Conservation (phyloP, 2,797 vertebrate genomes). For the Malurus splendens region DNA sequence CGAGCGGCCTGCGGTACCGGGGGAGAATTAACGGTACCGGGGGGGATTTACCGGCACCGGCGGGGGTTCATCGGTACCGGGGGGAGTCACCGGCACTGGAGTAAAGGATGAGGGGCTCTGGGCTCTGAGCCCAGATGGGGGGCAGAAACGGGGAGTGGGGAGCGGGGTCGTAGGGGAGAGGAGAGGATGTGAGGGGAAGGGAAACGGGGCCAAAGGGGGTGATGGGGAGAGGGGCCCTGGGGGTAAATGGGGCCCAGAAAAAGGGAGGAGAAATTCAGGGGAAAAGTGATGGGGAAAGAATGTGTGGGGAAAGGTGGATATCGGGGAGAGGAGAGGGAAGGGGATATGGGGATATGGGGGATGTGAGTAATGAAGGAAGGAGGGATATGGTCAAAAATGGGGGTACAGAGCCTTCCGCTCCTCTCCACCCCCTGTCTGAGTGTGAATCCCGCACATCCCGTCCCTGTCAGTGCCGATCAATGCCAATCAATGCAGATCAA, state of each 20-base stretch:
- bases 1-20: not conserved
- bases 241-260: no score
- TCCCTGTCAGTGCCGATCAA: accelerated
- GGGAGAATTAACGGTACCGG: accelerated
- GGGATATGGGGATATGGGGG: accelerated
- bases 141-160: no score
- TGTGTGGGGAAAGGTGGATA: no score
- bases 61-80: not conserved
- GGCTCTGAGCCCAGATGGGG: no score
- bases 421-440: accelerated
- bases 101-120: not conserved
- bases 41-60: accelerated
- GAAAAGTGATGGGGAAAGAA: not conserved
- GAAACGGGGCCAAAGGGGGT: no score
- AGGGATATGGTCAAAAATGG: accelerated
- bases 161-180: accelerated
- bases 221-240: not conserved
- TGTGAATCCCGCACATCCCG: accelerated
- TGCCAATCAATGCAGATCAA: no score
- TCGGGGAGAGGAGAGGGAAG: no score
- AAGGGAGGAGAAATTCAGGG: no score
- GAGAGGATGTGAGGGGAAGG: not conserved
- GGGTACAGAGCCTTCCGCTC: not conserved
- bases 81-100: not conserved
- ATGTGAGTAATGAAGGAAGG: not conserved